Base-by-base conservation (phyloP, 2,797 vertebrate species). In the Graptemys geographica region DNA sequence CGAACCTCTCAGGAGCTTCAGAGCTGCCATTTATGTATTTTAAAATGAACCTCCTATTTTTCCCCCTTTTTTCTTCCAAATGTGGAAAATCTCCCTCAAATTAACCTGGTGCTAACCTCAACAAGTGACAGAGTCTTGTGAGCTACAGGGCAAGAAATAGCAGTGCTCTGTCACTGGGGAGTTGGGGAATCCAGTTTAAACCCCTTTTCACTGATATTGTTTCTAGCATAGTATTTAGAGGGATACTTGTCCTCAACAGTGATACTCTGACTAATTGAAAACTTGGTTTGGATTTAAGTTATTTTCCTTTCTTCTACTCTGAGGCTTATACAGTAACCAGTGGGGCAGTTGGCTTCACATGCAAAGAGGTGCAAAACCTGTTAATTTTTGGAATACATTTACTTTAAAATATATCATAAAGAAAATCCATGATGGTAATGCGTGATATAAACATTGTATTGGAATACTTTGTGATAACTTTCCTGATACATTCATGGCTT, bases 231-330 rank as follows among this genome's bases (percentile, higher is more conserved):
- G 21, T 25, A 74, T 25, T 44, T 41, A 52, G 44, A 82, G 82
- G 18, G 41, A 1, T 69, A 19, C 33, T 37, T 83, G 3, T 86
- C 83, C 52, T 79, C 0, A 84, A 44, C 74, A 59, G 0, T 84
- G 65, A 56, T 90, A 90, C 90, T 88, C 57, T 86, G 51, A 83
- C 21, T 87, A 90, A 33, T 9, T 86, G 53, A 92, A 94, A 83
- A 81, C 15, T 65, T 12, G 74, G 11, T 80, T 94, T 25, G 33
- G 83, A 92, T 90, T 88, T 19, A 25, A 1, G 4, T 27, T 91
- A 79, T 52, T 79, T 52, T 62, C 59, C 15, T 62, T 62, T 33
- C 13, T 31, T 62, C 28, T 62, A 33, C 59, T 62, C 59, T 62
- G 59, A 15, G 28, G 15, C 28, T 8, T 33, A 2, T 79, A 11